A percentile compares a stretch with the other conserved stretches of the same genome.
phyloP scores from a whole-genome alignment of 2,888 invertebrate genomes.

The Andrena dorsata region DNA sequence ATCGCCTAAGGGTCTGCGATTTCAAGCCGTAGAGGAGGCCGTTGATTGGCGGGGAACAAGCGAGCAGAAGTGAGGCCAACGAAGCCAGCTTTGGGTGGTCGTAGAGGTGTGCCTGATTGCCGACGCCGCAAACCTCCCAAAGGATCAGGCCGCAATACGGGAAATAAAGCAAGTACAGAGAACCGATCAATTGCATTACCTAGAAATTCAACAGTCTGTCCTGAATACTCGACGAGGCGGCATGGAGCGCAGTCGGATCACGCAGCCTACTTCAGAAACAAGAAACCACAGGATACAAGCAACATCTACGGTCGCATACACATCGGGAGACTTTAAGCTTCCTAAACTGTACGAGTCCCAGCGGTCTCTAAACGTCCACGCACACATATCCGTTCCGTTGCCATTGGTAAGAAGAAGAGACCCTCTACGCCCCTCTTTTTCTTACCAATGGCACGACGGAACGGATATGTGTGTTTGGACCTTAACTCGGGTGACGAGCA shows the following conservation, averaged over 20 bases:
- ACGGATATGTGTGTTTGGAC: too few relatives aligned
- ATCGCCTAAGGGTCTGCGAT: constrained; percentile 90
- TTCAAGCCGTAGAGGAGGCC: constrained; percentile 92
- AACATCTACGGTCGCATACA: too few relatives aligned
- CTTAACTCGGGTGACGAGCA: too few relatives aligned
- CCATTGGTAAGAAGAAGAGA: too few relatives aligned
- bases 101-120: constrained; percentile 75
- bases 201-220: constrained; percentile 64
- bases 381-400: too few relatives aligned
- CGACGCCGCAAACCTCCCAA: constrained; percentile 87
- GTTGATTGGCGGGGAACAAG: constrained; percentile 91
- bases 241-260: neutral
- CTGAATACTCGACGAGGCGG: neutral
- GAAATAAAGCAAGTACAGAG: constrained; percentile 90
- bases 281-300: too few relatives aligned
- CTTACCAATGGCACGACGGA: too few relatives aligned
- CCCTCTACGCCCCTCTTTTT: too few relatives aligned
- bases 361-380: too few relatives aligned
- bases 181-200: constrained; percentile 90
- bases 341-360: too few relatives aligned
- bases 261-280: neutral
- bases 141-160: constrained; percentile 91
- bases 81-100: constrained; percentile 86
- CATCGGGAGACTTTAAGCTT: too few relatives aligned
- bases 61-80: constrained; percentile 88